phyloP scores from a whole-genome alignment of 1,140 invertebrate genomes.

The Brachionus angularis region DNA sequence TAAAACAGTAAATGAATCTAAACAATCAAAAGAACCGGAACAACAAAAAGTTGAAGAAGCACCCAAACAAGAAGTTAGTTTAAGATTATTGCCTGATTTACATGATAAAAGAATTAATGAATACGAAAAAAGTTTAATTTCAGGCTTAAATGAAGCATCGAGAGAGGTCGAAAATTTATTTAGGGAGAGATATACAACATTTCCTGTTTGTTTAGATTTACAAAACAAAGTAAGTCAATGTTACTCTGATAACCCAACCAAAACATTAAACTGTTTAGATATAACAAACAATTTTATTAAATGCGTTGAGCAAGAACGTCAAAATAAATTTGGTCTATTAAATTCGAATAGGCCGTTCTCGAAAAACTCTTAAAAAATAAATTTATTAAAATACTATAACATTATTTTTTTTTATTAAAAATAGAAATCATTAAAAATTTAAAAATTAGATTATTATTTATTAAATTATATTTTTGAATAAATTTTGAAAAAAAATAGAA shows the following conservation, averaged over 20 bases:
- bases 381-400: no score
- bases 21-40: background rate
- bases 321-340: slow-evolving; percentile 20
- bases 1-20: slow-evolving; percentile 5
- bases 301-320: slow-evolving; percentile 34
- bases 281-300: slow-evolving; percentile 30
- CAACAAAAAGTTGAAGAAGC: background rate
- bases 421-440: no score
- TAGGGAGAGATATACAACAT: slow-evolving; percentile 17
- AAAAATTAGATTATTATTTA: no score
- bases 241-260: slow-evolving; percentile 24
- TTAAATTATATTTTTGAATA: no score
- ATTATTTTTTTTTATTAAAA: no score
- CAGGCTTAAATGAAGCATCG: background rate
- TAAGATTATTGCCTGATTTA: slow-evolving; percentile 11
- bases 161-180: slow-evolving; percentile 30
- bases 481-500: no score
- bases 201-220: slow-evolving; percentile 30
- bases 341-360: no score
- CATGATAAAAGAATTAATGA: slow-evolving; percentile 37
- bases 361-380: no score
- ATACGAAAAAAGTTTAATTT: slow-evolving; percentile 19
- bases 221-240: slow-evolving; percentile 22
- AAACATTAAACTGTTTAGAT: slow-evolving; percentile 37
- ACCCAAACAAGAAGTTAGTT: no score